phyloP scores from a whole-genome alignment of 2,797 vertebrate species.

The Rhinogobio ventralis region DNA sequence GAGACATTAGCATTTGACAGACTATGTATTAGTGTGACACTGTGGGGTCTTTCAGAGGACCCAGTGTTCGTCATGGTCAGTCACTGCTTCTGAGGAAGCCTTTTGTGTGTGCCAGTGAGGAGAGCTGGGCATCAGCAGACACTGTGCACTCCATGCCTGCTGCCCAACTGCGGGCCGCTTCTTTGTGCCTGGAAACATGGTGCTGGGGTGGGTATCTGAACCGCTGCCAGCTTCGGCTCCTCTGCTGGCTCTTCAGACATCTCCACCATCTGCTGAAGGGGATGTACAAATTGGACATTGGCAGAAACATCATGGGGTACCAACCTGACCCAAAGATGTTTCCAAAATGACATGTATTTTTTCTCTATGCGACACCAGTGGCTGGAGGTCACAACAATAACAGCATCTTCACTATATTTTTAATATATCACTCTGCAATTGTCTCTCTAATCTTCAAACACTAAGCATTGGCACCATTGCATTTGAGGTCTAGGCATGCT shows the following conservation, averaged over 20 bases:
- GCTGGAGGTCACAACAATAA: background rate
- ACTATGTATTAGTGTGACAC: slow-evolving; percentile 7
- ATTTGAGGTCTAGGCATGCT: background rate
- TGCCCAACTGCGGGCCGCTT: slow-evolving; percentile 15
- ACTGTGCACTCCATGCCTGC: background rate
- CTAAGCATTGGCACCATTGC: background rate
- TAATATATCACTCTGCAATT: background rate
- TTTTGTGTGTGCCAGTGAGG: slow-evolving; percentile 41
- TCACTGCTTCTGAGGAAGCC: slow-evolving; percentile 43
- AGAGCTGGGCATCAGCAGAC: slow-evolving; percentile 49
- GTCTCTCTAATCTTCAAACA: background rate
- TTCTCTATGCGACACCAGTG: background rate
- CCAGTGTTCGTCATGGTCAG: slow-evolving; percentile 44
- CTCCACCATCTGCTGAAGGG: slow-evolving; percentile 55
- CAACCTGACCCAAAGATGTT: slow-evolving; percentile 20
- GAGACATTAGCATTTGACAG: slow-evolving; percentile 30
- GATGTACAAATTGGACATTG: slow-evolving; percentile 44
- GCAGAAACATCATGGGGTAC: slow-evolving; percentile 34
- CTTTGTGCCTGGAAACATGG: slow-evolving; percentile 45
- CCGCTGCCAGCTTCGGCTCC: slow-evolving; percentile 36
- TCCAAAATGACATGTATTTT: slow-evolving; percentile 23
- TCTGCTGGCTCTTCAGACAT: slow-evolving; percentile 50
- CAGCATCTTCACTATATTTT: background rate
- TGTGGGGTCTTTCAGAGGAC: slow-evolving; percentile 40
- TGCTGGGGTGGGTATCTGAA: slow-evolving; percentile 45